Base-by-base conservation (phyloP, 2,113 vertebrate species). In the Cyrtonyx montezumae region DNA sequence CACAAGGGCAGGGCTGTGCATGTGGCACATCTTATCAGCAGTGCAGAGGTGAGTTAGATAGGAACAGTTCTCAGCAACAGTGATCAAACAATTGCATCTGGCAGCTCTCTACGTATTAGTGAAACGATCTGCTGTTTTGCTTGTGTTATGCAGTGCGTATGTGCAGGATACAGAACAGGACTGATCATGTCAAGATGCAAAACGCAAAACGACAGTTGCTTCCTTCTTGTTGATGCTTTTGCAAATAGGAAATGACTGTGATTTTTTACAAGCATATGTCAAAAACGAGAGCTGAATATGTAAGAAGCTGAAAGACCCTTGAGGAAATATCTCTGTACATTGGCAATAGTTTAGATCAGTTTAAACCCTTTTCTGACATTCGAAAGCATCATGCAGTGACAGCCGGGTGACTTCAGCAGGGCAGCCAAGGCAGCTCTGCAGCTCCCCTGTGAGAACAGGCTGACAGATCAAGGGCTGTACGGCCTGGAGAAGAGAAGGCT, bases 21-120 rank as follows among this genome's bases (percentile, higher is more conserved):
- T 2, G 4, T 11, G 9, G 11, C 63, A 20, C 3, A 0, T 3
- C 10, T 17, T 9, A 3, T 3, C 37, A 65, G 26, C 22, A 30
- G 23, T 16, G 28, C 23, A 18, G 15, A 42, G 49, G 4, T 5
- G 37, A 18, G n/a, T 23, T 26, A 43, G 21, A 15, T 22, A 19
- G 0, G 0, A 66, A 16, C 11, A 9, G 45, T n/a, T 43, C 6
- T 3, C 42, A 37, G 32, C 1, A 1, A 58, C 34, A 34, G 9
- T 19, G 36, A n/a, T 71, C 20, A 9, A 40, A 66, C 28, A 30
- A 34, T 21, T 0, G 0, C 6, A 13, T 26, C 1, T 46, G 28
- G 19, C 34, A 65, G 53, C 21, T 6, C 8, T 19, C 32, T 55
- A 20, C 0, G 0, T 26, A 13, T 28, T 63, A 45, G 63, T n/a